Conservation (phyloP, 2,797 vertebrate genomes). For the Hippocampus kuda region DNA sequence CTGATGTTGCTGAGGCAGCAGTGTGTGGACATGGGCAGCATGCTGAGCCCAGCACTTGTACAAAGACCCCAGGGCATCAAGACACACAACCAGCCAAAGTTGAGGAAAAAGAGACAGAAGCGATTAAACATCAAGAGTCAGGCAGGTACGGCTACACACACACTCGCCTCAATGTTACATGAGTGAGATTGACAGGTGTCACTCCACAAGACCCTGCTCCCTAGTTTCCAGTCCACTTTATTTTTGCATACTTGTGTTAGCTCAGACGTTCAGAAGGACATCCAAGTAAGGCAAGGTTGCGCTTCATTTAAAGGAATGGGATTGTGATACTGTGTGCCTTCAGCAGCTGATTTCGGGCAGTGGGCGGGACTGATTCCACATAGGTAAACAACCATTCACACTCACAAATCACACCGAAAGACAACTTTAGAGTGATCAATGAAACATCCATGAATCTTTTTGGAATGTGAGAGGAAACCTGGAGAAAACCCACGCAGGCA, state of each 20-base stretch:
- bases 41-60: conserved; percentile 72
- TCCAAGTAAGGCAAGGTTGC: not conserved
- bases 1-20: conserved; percentile 71
- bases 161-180: conserved; percentile 19
- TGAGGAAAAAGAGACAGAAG: conserved; percentile 36
- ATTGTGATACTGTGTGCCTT: not conserved
- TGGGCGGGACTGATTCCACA: too few species aligned
- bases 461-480: too few species aligned
- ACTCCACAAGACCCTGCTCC: conserved; percentile 23
- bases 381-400: too few species aligned
- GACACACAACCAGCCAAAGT: conserved; percentile 43
- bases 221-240: not conserved
- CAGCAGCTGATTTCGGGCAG: not conserved
- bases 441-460: too few species aligned
- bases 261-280: conserved; percentile 1
- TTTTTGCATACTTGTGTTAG: not conserved
- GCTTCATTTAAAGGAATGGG: not conserved
- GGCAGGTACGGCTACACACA: conserved; percentile 19
- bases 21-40: conserved; percentile 58
- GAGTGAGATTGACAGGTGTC: conserved; percentile 56
- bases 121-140: conserved; percentile 16
- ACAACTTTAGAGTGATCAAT: too few species aligned
- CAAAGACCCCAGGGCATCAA: conserved; percentile 61
- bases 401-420: too few species aligned
- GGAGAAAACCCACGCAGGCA: too few species aligned